These are phyloP conservation scores for Radopholus similis DNA, from an alignment of 1,140 invertebrate genomes.

Conservation along the genomic window DNA sequence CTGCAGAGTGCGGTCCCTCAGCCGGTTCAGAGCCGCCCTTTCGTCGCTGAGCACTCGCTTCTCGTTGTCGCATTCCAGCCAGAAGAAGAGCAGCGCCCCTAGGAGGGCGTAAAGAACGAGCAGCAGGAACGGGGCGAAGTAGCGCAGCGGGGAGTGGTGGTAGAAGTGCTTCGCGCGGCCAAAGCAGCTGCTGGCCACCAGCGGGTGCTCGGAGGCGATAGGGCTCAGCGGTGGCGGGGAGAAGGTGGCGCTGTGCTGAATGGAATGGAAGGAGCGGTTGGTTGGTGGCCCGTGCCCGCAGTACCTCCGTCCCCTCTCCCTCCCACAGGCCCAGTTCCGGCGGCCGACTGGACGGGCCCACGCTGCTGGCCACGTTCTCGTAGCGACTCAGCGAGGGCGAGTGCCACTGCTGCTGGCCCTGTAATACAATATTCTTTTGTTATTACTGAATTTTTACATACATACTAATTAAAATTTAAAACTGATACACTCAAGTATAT, in stretches of 20 bases:
- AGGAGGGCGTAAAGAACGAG: constrained; percentile 53
- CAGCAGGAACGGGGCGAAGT: constrained; percentile 52
- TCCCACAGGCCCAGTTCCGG: background rate
- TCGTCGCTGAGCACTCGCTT: constrained; percentile 24
- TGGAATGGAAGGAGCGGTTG: too few relatives aligned
- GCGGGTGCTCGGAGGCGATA: background rate
- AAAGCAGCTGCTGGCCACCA: background rate
- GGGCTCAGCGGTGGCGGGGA: too few relatives aligned
- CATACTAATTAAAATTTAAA: too few relatives aligned
- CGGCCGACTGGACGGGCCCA: background rate
- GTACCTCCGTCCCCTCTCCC: background rate
- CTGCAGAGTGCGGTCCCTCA: constrained; percentile 34
- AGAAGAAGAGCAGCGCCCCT: constrained; percentile 54
- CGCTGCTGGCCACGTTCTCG: constrained; percentile 12
- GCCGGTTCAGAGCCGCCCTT: constrained; percentile 22
- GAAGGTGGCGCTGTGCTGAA: too few relatives aligned
- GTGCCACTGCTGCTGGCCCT: background rate
- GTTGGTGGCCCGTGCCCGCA: background rate
- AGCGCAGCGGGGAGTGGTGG: constrained; percentile 46
- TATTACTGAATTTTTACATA: too few relatives aligned
- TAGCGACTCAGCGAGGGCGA: constrained; percentile 1
- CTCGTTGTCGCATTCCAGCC: constrained; percentile 55
- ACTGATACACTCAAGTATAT: too few relatives aligned
- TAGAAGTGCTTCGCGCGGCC: constrained; percentile 46
- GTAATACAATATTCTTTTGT: too few relatives aligned